Percentiles rank a stretch among this genome's conserved stretches.
phyloP scores from a whole-genome alignment of 2,888 invertebrate genomes.

The Nycteola revayana region DNA sequence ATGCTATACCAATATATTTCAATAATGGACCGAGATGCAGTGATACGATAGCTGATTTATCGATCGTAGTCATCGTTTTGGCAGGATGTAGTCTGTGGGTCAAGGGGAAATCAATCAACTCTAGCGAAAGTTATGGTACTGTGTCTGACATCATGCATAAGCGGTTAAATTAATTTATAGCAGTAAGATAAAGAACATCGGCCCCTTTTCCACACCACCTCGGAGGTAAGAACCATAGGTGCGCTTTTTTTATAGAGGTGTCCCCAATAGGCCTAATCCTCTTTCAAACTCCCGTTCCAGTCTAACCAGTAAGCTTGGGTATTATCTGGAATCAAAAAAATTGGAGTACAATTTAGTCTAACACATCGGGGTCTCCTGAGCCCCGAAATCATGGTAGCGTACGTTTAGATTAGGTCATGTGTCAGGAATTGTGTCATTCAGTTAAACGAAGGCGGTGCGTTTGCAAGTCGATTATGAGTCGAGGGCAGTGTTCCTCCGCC shows the following conservation, averaged over 20 bases:
- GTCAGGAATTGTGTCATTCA: slow-evolving; percentile 76
- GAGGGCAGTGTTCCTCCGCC: slow-evolving; percentile 61
- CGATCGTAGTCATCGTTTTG: slow-evolving; percentile 35
- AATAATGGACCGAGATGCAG: slow-evolving; percentile 37
- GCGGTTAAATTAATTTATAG: slow-evolving; percentile 1
- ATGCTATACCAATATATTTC: slow-evolving; percentile 30
- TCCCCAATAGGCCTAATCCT: slow-evolving; percentile 80
- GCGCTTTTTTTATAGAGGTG: slow-evolving; percentile 79
- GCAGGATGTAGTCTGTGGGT: slow-evolving; percentile 39
- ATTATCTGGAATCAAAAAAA: slow-evolving; percentile 19
- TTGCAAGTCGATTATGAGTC: slow-evolving; percentile 62
- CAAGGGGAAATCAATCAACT: slow-evolving; percentile 31
- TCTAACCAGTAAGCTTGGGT: slow-evolving; percentile 11
- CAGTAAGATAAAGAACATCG: slow-evolving; percentile 7
- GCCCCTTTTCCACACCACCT: slow-evolving; percentile 78
- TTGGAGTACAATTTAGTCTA: slow-evolving; percentile 20
- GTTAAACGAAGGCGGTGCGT: slow-evolving; percentile 69
- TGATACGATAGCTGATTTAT: slow-evolving; percentile 38
- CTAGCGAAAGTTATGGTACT: slow-evolving; percentile 28
- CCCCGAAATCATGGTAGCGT: slow-evolving; percentile 55
- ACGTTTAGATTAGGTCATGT: slow-evolving; percentile 68
- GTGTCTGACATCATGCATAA: slow-evolving; percentile 21
- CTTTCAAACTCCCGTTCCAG: slow-evolving; percentile 28
- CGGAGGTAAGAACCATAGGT: slow-evolving; percentile 71
- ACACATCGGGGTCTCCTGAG: slow-evolving; percentile 33